Base-by-base conservation (phyloP, 2,797 vertebrate genomes). In the Saxicola maurus region DNA sequence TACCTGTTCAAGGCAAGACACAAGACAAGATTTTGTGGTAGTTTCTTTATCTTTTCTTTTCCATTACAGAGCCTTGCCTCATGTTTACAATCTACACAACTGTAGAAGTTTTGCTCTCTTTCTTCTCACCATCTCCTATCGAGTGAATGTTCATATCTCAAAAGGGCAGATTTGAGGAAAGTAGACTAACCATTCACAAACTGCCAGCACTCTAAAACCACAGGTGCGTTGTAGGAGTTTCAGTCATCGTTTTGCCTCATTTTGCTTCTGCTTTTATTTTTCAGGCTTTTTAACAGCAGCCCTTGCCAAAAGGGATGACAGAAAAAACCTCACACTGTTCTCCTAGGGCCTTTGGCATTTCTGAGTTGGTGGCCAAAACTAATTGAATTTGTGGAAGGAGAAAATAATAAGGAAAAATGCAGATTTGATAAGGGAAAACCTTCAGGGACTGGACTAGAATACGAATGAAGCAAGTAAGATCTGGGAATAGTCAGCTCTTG, bases 361-460 rank as follows among this genome's bases (percentile, higher is more conserved):
- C 74, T 80, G 82, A 82, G 66, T 75, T 77, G 79, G 55, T 89
- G 43, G 61, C 68, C 82, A 91, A 91, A 94, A 56, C 61, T 64
- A 85, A 84, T 72, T 79, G 73, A 89, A 83, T 80, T 85, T 78
- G 33, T 68, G 43, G 76, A 81, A 89, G 57, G 55, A 80, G 38
- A 87, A 87, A 93, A 88, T 91, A 82, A 85, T 84, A 79, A 92
- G 55, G 42, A 76, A 88, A 89, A 86, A 95, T 90, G 79, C 61
- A 87, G 75, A 80, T 89, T 51, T 85, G 52, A 45, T 76, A 73
- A 86, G 61, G 30, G 69, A 83, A 72, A 69, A 81, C 53, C 76
- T 78, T 72, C 40, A 72, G 85, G 43, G 65, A 27, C 53, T 25
- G 35, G 46, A n/a, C 59, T 38, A 82, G 81, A 94, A 94, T 82